Evolutionary conservation across 2,113 vertebrate species (phyloP), one percentile per base, ranked within the genome.

Genomic region (Microcebus jonahi): DNA sequence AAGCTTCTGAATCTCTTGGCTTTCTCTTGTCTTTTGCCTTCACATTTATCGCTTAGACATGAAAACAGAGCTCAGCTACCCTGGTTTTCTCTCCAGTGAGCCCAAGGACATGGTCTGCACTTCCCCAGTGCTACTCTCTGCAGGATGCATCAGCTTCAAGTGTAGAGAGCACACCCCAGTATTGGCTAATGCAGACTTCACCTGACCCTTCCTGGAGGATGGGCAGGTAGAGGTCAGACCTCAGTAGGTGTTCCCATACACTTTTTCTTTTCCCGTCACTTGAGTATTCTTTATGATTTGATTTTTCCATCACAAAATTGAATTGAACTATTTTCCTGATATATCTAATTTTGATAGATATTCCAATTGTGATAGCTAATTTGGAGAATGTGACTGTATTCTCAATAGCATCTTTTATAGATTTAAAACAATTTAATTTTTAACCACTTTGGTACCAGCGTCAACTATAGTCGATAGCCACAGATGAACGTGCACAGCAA

Each of bases 351-450:
- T 53, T 31, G 90, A 57, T 21, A 57, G 10, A 50, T 6, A 63
- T 31, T 83, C 21, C 7, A 59, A 39, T 95, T 85, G 42, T 75
- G 31, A 67, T 25, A 79, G 20, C 17, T 61, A 10, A 25, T 67
- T 79, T 75, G 21, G 23, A 91, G 81, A 91, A 73, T 42, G 12
- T 85, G 36, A 70, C 13, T 59, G 4, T 88, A 34, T 71, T 79
- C 23, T 82, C 15, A 85, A 59, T 45, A 84, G 0, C 5, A 39
- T 39, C 27, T 57, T 80, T 55, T 59, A 21, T 80, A 80, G 25
- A 73, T 29, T 93, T 82, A 27, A 87, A 88, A 90, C 6, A 67
- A 89, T 48, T 93, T 76, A 42, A 91, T 79, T 92, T 93, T 88
- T 11, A 45, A 45, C 45, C 45, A 45, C 45, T 45, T 45, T 0